A percentile compares a stretch with the other conserved stretches of the same genome.
Conservation (phyloP, 2,797 vertebrate species). For the Mastacembelus armatus region DNA sequence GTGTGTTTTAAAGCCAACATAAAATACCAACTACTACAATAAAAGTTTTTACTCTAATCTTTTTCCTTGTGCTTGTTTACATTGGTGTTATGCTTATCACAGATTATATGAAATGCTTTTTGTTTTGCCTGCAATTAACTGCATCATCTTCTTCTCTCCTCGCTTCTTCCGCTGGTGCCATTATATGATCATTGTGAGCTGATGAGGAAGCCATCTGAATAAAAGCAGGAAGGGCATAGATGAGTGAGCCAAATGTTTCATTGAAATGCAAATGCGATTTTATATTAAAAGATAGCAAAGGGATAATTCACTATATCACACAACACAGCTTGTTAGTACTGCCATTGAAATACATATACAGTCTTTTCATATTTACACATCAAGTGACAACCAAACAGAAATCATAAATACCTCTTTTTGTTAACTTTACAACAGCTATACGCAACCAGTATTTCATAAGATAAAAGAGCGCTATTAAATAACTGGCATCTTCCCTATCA, state of each 20-base stretch:
- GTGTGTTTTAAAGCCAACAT: too few species aligned
- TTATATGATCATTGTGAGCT: not conserved
- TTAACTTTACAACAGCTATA: slow-evolving; percentile 90
- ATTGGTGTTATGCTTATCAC: too few species aligned
- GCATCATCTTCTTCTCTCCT: slow-evolving; percentile 22
- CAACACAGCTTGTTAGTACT: slow-evolving; percentile 88
- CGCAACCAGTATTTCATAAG: slow-evolving; percentile 80
- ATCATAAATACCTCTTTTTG: slow-evolving; percentile 89
- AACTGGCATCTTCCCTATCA: slow-evolving; percentile 86
- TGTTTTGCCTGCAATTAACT: not conserved
- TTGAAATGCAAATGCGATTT: slow-evolving; percentile 86
- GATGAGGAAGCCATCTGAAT: not conserved
- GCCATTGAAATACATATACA: slow-evolving; percentile 88
- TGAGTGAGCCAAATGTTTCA: slow-evolving; percentile 51
- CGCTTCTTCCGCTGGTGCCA: too few species aligned
- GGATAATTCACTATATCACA: slow-evolving; percentile 87
- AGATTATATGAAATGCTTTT: too few species aligned
- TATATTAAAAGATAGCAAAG: slow-evolving; percentile 90
- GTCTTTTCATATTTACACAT: slow-evolving; percentile 88
- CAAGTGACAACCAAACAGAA: slow-evolving; percentile 83
- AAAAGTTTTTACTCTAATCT: too few species aligned
- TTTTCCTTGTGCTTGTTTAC: too few species aligned
- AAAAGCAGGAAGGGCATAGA: slow-evolving; percentile 34
- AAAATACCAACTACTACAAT: too few species aligned
- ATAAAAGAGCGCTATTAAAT: slow-evolving; percentile 87